Evolutionary conservation across 2,888 invertebrate species (phyloP).

Genomic region (Zeuzera pyrina): DNA sequence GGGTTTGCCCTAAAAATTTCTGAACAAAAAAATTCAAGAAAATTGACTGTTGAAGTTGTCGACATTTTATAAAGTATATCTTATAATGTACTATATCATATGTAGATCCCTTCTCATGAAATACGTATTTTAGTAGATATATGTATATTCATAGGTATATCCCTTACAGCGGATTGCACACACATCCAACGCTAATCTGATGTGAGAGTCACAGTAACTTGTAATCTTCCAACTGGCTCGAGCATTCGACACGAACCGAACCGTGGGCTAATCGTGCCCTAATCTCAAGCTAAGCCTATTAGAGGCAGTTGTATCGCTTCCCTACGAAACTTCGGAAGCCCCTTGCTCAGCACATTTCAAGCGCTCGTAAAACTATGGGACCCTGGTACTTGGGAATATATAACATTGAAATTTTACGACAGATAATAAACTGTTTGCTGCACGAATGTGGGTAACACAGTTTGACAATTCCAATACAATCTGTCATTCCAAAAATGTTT

Average conservation of each 20-base stretch:
- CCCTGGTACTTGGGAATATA: constrained; percentile 41
- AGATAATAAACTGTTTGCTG: constrained; percentile 41
- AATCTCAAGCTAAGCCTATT: constrained; percentile 71
- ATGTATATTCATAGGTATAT: too few species aligned
- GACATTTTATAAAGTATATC: too few species aligned
- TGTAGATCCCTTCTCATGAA: too few species aligned
- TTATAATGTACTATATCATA: too few species aligned
- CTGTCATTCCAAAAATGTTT: too few species aligned
- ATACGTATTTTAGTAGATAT: too few species aligned
- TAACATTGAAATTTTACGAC: constrained; percentile 61
- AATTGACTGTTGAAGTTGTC: too few species aligned
- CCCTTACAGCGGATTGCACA: too few species aligned
- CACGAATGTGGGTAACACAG: constrained; percentile 35
- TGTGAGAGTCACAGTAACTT: constrained; percentile 48
- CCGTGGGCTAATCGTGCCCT: constrained; percentile 64
- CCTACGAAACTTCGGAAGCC: constrained; percentile 70
- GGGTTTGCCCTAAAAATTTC: too few species aligned
- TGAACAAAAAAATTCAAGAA: too few species aligned
- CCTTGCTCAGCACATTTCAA: constrained; percentile 56
- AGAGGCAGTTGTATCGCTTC: constrained; percentile 68
- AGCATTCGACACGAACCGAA: constrained; percentile 49
- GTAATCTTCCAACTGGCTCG: constrained; percentile 56
- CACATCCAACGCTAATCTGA: constrained; percentile 45
- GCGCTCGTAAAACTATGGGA: constrained; percentile 58
- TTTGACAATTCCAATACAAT: too few species aligned